These are phyloP conservation scores for Cherax destructor DNA, from an alignment of 1,140 invertebrate genomes.

Conservation along the genomic window DNA sequence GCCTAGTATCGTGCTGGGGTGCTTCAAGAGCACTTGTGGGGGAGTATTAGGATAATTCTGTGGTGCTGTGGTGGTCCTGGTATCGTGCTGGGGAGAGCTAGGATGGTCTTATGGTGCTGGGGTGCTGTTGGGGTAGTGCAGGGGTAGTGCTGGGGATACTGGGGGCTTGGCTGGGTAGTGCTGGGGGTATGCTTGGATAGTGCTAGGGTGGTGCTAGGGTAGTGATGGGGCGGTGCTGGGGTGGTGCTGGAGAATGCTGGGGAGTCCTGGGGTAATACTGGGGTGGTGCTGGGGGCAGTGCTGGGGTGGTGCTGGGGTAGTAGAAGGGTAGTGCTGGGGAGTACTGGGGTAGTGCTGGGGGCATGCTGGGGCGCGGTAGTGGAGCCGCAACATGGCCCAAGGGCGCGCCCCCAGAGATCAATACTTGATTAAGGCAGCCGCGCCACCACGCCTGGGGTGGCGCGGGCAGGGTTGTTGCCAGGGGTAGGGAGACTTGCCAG, in stretches of 20 bases:
- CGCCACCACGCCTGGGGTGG: not conserved
- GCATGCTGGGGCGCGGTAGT: not conserved
- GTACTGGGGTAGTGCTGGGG: not conserved
- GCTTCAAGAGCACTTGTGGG: no score
- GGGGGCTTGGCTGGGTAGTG: not conserved
- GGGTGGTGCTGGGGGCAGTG: not conserved
- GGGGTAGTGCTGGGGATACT: not conserved
- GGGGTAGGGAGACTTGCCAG: not conserved
- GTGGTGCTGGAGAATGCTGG: not conserved
- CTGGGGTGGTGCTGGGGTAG: not conserved
- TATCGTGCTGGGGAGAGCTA: no score
- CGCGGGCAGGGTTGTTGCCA: not conserved
- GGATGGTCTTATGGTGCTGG: no score
- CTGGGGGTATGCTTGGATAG: not conserved
- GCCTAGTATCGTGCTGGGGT: no score
- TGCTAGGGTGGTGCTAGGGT: not conserved
- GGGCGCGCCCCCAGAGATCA: not conserved
- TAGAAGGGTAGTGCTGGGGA: not conserved
- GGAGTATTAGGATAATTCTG: no score
- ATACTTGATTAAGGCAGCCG: slow-evolving; percentile 6
- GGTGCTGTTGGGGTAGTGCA: no score
- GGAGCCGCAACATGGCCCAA: not conserved
- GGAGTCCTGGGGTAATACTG: not conserved
- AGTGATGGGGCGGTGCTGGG: not conserved
- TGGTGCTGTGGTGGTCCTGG: no score